Evolutionary conservation across 2,888 invertebrate species (phyloP).

Genomic region (Zeuzera pyrina): DNA sequence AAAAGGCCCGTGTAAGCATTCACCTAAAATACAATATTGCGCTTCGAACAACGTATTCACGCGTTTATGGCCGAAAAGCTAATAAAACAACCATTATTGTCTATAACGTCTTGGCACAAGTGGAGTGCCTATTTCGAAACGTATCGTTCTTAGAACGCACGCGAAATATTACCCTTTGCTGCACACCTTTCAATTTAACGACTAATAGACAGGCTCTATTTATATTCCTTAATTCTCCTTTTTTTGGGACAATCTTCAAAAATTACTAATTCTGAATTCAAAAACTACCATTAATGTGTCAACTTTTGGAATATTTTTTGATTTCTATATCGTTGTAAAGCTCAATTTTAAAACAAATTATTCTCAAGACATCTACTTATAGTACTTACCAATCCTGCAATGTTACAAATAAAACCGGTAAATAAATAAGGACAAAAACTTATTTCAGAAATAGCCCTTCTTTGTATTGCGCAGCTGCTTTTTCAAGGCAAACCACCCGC

Average conservation of each 20-base stretch:
- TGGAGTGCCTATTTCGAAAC: slow-evolving; percentile 14
- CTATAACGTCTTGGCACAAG: slow-evolving; percentile 35
- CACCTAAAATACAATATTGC: background rate
- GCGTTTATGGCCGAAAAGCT: slow-evolving; percentile 26
- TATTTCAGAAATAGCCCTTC: slow-evolving; percentile 54
- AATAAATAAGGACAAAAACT: slow-evolving; percentile 48
- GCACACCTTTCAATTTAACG: too few relatives aligned
- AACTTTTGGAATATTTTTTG: too few relatives aligned
- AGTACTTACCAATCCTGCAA: slow-evolving; percentile 23
- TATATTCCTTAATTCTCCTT: too few relatives aligned
- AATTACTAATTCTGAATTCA: too few relatives aligned
- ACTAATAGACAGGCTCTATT: too few relatives aligned
- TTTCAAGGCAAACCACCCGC: slow-evolving; percentile 61
- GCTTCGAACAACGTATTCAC: slow-evolving; percentile 24
- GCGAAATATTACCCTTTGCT: too few relatives aligned
- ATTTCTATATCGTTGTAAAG: too few relatives aligned
- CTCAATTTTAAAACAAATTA: too few relatives aligned
- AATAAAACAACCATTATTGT: slow-evolving; percentile 38
- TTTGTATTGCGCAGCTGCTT: slow-evolving; percentile 46
- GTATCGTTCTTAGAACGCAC: slow-evolving; percentile 3
- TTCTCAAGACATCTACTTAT: too few relatives aligned
- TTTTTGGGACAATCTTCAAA: too few relatives aligned
- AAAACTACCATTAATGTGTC: too few relatives aligned
- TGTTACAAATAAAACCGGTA: slow-evolving; percentile 48
- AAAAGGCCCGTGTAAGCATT: too few relatives aligned